Evolutionary conservation across 2,888 invertebrate species (phyloP), one percentile per base, ranked within the genome.

Genomic region (Dinocampus coccinellae): DNA sequence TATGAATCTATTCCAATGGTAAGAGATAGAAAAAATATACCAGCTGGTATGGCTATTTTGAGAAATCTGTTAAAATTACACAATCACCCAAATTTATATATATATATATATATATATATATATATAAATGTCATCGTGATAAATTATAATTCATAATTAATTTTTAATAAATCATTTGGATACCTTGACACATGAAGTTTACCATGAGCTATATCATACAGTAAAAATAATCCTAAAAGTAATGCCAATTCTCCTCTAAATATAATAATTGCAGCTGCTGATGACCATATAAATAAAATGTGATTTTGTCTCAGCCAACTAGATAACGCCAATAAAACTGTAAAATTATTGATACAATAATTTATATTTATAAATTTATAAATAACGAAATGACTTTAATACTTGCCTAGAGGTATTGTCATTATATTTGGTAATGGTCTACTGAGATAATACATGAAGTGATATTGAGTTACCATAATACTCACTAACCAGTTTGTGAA

Each of bases 361-460:
- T 53, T 29, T n/a, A 20, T 58, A 57, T 33, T 24, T 2, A 39
- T 20, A 36, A 61, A 62, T 55, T 20, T 16, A 29, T 57, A 34
- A 24, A 22, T n/a, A 10, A 58, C 70, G 55, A 11, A 34, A 29
- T 24, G 3, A 29, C 1, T 1, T 22, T 3, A 13, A 47, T 13
- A 69, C 55, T 90, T 91, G 98, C 98, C 97, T 84, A 97, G 88
- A 66, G 96, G 95, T 82, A 99, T 88, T 47, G 95, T 97, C 91
- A 99, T 95, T 36, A 95, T 95, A 88, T 99, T 99, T 69, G 99
- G 99, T 81, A 99, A 90, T 11, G 98, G 94, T 73, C 99, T 91
- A 81, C 96, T 96, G 88, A 96, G 91, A 86, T 99, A 99, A 88
- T 97, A 99, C 91, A 98, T 93, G 84, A 99, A 97, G 89, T 99